Percentiles rank a stretch among this genome's conserved stretches.
These are phyloP conservation scores for Tetanocera ferruginea DNA, from an alignment of 2,888 invertebrate species.

Conservation along the genomic window DNA sequence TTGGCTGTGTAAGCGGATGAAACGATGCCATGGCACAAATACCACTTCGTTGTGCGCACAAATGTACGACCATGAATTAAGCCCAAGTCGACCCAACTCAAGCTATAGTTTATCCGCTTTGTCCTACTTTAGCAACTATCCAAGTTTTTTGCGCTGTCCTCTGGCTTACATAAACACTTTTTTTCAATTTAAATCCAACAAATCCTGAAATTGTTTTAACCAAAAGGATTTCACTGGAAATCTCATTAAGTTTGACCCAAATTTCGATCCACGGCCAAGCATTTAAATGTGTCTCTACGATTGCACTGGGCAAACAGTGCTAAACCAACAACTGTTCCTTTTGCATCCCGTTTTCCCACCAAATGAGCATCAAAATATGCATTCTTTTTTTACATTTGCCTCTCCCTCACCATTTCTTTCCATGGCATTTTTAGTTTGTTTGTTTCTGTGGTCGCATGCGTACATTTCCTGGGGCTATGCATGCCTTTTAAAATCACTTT, in stretches of 20 bases:
- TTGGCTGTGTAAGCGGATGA: neutral
- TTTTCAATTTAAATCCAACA: constrained; percentile 25
- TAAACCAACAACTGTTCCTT: neutral
- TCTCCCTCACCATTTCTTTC: neutral
- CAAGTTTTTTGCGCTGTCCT: neutral
- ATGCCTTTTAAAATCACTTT: constrained; percentile 26
- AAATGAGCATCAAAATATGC: neutral
- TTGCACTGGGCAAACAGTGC: neutral
- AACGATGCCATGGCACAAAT: neutral
- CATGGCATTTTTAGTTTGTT: neutral
- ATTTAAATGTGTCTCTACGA: constrained; percentile 19
- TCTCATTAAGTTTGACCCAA: constrained; percentile 51
- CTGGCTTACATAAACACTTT: constrained; percentile 21
- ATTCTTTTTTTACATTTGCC: neutral
- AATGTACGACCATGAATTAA: too few relatives aligned
- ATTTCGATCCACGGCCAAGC: constrained; percentile 31
- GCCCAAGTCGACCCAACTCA: too few relatives aligned
- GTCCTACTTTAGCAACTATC: too few relatives aligned
- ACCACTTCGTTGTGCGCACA: too few relatives aligned
- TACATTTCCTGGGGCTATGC: neutral
- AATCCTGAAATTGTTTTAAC: constrained; percentile 47
- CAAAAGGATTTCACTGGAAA: constrained; percentile 48
- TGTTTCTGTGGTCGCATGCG: constrained; percentile 7
- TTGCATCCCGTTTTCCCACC: neutral
- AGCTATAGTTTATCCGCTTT: too few relatives aligned